Percentiles rank a stretch among this genome's conserved stretches.
Evolutionary conservation across 2,797 vertebrate species (phyloP).

Genomic region (Rhynchotus rufescens): DNA sequence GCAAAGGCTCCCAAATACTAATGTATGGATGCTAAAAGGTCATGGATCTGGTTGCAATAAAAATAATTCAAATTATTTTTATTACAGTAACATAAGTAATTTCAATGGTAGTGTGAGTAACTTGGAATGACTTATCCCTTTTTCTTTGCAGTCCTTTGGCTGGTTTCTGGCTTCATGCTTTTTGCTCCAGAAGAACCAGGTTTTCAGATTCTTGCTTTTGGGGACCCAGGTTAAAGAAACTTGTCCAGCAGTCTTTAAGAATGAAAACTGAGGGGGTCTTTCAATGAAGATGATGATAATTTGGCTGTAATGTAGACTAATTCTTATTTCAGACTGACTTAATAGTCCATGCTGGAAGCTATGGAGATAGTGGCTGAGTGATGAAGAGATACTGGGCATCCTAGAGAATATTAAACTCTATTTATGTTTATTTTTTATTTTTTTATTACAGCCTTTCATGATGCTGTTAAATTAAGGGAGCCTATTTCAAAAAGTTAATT

Average conservation of each 20-base stretch:
- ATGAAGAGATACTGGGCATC: neutral
- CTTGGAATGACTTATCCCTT: neutral
- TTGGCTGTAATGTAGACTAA: neutral
- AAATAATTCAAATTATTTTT: neutral
- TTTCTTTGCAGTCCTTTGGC: neutral
- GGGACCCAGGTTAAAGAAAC: neutral
- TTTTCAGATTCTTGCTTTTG: neutral
- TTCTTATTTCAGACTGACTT: neutral
- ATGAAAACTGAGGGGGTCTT: neutral
- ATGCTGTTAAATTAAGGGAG: constrained; percentile 24
- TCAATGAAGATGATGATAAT: neutral
- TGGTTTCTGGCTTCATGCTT: neutral
- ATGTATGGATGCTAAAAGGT: neutral
- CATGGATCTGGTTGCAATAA: neutral
- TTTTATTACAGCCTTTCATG: neutral
- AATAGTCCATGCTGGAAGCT: neutral
- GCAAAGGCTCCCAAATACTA: neutral
- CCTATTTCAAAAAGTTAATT: constrained; percentile 32
- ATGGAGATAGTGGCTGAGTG: neutral
- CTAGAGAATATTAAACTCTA: neutral
- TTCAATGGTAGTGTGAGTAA: neutral
- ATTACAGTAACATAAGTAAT: neutral
- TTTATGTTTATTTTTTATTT: neutral
- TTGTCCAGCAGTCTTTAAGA: neutral
- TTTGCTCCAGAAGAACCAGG: neutral